Evolutionary conservation across 2,113 vertebrate genomes (phyloP), one percentile per base, ranked within the genome.

Genomic region (Nanorana parkeri): DNA sequence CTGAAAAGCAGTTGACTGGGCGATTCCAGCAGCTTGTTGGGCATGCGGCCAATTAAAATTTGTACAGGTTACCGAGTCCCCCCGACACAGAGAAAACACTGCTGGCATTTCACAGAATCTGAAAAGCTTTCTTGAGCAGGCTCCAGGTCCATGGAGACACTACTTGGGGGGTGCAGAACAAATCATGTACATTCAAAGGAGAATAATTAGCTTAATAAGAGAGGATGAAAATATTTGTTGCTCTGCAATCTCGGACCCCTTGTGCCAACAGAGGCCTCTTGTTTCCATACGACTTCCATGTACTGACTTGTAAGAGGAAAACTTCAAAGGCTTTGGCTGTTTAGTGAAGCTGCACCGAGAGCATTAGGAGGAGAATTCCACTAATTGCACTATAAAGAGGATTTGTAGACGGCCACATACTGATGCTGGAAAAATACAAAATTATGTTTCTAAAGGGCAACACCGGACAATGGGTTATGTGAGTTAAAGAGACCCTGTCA

Each of bases 181-280:
- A 56, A 68, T 56, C 65, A 64, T 26, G 17, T 26, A 65, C 74
- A 68, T 79, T 58, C 68, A 55, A 79, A 79, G 65, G 65, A 68
- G 52, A 79, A 58, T 79, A 56, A 79, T 79, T 79, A 28, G 23
- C 55, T 67, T 67, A 78, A 67, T 78, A 78, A 55, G 26, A 55
- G 29, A 78, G 61, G 76, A 78, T 78, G 23, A 78, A 67, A 52
- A 67, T 78, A 66, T 78, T 78, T 66, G 51, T 67, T 24, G 20
- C 26, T 55, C 32, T 20, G 55, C 41, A 67, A n/a, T 24, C 76
- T 29, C 19, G 2, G 47, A 26, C 26, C 4, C 36, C 17, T 16
- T 67, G 1, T 13, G 61, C 63, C 54, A 67, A 78, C 41, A 78
- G 41, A 78, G 63, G 24, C 11, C 63, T 28, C 28, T 55, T 67